These are phyloP conservation scores for Zygothrica quintamaculata DNA, from an alignment of 2,888 invertebrate species.

Conservation along the genomic window DNA sequence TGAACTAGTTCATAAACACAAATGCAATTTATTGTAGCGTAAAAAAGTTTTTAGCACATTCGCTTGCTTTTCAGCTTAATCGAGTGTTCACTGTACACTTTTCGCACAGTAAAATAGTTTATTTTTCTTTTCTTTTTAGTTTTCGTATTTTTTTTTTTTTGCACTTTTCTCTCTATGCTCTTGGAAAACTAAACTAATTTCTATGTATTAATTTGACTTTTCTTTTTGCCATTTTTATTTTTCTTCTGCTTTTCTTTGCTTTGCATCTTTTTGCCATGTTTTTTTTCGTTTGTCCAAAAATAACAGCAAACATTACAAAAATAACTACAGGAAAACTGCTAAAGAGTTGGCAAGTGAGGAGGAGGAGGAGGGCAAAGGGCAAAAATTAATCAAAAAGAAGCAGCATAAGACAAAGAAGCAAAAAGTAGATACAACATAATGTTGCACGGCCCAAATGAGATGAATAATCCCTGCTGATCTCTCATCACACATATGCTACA, in stretches of 20 bases:
- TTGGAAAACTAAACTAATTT: too few relatives aligned
- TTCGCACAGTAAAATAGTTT: too few relatives aligned
- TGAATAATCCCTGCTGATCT: conserved; percentile 75
- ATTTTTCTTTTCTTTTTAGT: too few relatives aligned
- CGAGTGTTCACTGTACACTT: too few relatives aligned
- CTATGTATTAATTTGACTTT: background rate
- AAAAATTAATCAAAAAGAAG: conserved; percentile 12
- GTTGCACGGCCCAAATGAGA: conserved; percentile 56
- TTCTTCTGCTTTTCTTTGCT: too few relatives aligned
- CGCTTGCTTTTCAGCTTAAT: too few relatives aligned
- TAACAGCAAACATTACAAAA: conserved; percentile 77
- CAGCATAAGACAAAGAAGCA: conserved; percentile 53
- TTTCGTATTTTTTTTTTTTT: too few relatives aligned
- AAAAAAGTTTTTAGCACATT: too few relatives aligned
- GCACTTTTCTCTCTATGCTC: too few relatives aligned
- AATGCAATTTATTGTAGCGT: too few relatives aligned
- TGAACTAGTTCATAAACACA: too few relatives aligned
- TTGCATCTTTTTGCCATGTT: conserved; percentile 70
- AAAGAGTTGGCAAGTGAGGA: conserved; percentile 21
- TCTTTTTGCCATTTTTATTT: background rate
- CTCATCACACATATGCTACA: conserved; percentile 22
- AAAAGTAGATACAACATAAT: conserved; percentile 61
- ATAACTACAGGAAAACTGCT: conserved; percentile 61
- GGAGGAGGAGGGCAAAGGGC: conserved; percentile 23
- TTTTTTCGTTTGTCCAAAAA: conserved; percentile 76